Percentiles rank a stretch among this genome's conserved stretches.
phyloP scores from a whole-genome alignment of 1,140 invertebrate genomes.

The Calephelis virginiensis region DNA sequence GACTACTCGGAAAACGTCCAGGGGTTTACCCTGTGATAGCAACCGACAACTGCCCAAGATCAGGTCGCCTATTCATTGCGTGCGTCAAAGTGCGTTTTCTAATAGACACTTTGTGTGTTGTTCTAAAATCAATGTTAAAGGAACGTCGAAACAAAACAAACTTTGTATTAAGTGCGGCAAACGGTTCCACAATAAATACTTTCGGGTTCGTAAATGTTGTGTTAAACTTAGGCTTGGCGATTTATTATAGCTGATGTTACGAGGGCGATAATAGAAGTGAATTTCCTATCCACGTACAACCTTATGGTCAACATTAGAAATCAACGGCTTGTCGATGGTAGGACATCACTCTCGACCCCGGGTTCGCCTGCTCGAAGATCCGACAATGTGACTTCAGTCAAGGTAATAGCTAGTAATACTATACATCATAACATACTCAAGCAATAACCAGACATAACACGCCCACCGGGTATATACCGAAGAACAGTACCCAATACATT shows the following conservation, averaged over 20 bases:
- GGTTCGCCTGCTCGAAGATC: slow-evolving; percentile 10
- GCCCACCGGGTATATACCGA: slow-evolving; percentile 30
- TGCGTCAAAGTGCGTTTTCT: slow-evolving; percentile 19
- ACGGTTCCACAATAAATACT: slow-evolving; percentile 29
- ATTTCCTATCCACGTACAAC: slow-evolving; percentile 46
- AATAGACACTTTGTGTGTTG: slow-evolving; percentile 22
- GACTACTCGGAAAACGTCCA: slow-evolving; percentile 20
- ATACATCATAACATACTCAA: slow-evolving; percentile 27
- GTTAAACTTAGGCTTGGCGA: slow-evolving; percentile 36
- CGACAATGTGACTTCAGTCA: slow-evolving; percentile 19
- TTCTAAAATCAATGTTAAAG: slow-evolving; percentile 11
- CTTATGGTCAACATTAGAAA: slow-evolving; percentile 42
- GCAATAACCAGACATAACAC: slow-evolving; percentile 37
- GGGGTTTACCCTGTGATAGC: slow-evolving; percentile 27
- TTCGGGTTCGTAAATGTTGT: slow-evolving; percentile 28
- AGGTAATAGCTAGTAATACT: slow-evolving; percentile 29
- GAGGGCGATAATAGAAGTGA: slow-evolving; percentile 54
- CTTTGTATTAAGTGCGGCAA: slow-evolving; percentile 33
- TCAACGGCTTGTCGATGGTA: slow-evolving; percentile 29
- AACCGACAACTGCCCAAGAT: slow-evolving; percentile 22
- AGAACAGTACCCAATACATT: slow-evolving; percentile 31
- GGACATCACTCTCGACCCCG: slow-evolving; percentile 22
- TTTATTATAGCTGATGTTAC: slow-evolving; percentile 40
- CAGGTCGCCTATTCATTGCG: slow-evolving; percentile 26
- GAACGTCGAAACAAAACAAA: slow-evolving; percentile 21